phyloP scores from a whole-genome alignment of 2,797 vertebrate species.

The Periophthalmus magnuspinnatus region DNA sequence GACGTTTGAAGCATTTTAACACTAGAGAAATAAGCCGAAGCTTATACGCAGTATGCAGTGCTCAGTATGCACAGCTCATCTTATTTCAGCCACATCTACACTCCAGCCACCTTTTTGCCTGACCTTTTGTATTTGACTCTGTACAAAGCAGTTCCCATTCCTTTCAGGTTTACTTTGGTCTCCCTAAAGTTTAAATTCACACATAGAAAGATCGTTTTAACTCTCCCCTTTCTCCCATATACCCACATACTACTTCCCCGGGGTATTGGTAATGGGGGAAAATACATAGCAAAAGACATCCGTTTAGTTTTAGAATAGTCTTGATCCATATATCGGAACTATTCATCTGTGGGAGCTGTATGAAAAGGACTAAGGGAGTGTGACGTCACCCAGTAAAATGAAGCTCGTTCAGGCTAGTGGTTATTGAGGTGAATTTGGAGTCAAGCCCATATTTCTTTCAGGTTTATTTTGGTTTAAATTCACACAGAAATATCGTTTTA shows the following conservation, averaged over 20 bases:
- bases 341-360: too few relatives aligned
- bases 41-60: neutral
- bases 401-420: too few relatives aligned
- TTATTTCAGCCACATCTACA: neutral
- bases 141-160: constrained; percentile 27
- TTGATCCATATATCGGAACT: too few relatives aligned
- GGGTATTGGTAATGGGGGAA: neutral
- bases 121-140: constrained; percentile 69
- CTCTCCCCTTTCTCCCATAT: neutral
- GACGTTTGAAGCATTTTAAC: neutral
- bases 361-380: too few relatives aligned
- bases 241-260: neutral
- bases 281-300: too few relatives aligned
- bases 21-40: neutral
- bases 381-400: too few relatives aligned
- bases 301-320: too few relatives aligned
- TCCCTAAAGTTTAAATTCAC: constrained; percentile 23
- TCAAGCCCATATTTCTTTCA: too few relatives aligned
- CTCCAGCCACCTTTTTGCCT: constrained; percentile 50
- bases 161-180: constrained; percentile 21
- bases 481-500: neutral
- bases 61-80: neutral
- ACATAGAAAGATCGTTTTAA: constrained; percentile 9
- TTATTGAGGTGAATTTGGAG: too few relatives aligned
- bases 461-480: too few relatives aligned